Percentiles rank a stretch among this genome's conserved stretches.
Evolutionary conservation across 2,888 invertebrate genomes (phyloP).

Genomic region (Cyclophora punctaria): DNA sequence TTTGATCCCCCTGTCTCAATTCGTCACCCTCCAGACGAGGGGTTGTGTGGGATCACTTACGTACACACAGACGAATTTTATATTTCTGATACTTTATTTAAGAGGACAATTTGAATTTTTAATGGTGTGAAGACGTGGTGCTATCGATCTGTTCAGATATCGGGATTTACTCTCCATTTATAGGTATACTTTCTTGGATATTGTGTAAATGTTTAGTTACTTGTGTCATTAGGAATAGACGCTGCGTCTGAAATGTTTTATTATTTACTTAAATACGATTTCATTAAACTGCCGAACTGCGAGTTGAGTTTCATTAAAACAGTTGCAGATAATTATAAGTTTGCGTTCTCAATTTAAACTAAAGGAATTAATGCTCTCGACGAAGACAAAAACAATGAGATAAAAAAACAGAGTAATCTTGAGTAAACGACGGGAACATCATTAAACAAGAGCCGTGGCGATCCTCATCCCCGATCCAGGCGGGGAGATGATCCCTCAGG

Average conservation of each 20-base stretch:
- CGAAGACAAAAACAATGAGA: conserved; percentile 20
- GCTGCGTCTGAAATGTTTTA: no score
- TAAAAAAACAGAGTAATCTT: conserved; percentile 51
- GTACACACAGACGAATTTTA: not conserved
- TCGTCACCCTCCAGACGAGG: conserved; percentile 15
- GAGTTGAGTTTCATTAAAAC: not conserved
- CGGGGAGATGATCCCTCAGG: conserved; percentile 45
- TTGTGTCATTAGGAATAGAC: no score
- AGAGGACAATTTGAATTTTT: not conserved
- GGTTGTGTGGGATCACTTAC: not conserved
- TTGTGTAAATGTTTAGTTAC: no score
- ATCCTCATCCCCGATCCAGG: conserved; percentile 47
- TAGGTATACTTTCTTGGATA: no score
- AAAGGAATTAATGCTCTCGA: conserved; percentile 20
- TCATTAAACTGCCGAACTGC: no score
- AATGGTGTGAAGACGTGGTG: no score
- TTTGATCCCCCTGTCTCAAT: conserved; percentile 35
- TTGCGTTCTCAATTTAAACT: conserved; percentile 4
- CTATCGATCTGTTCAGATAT: no score
- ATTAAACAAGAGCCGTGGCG: conserved; percentile 54
- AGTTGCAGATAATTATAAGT: conserved; percentile 2
- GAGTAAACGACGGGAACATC: conserved; percentile 62
- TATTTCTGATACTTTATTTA: not conserved
- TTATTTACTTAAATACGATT: no score
- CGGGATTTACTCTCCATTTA: no score